phyloP scores from a whole-genome alignment of 2,797 vertebrate genomes.

The Pseudomugil gertrudae region DNA sequence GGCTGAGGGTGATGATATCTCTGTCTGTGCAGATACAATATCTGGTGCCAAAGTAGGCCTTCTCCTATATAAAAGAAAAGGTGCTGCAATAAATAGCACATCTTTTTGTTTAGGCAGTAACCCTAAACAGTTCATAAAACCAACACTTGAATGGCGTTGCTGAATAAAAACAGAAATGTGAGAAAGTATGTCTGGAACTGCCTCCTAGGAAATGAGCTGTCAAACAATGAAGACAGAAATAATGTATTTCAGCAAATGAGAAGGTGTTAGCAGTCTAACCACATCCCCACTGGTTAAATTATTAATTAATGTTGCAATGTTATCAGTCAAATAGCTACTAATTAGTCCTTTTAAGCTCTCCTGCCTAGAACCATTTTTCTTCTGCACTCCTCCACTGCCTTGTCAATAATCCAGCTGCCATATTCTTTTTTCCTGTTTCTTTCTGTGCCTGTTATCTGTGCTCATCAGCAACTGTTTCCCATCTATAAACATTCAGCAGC shows the following conservation, averaged over 20 bases:
- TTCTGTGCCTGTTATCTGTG: constrained; percentile 55
- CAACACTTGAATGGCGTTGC: constrained; percentile 8
- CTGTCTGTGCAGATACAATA: constrained; percentile 61
- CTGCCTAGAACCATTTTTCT: constrained; percentile 66
- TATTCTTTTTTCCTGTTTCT: constrained; percentile 31
- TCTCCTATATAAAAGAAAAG: constrained; percentile 28
- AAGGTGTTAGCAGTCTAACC: constrained; percentile 37
- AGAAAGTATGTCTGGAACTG: constrained; percentile 3
- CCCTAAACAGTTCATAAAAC: constrained; percentile 3
- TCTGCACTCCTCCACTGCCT: constrained; percentile 39
- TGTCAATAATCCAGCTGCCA: constrained; percentile 60
- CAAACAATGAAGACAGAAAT: constrained; percentile 36
- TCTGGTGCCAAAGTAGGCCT: constrained; percentile 41
- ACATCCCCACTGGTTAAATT: constrained; percentile 79
- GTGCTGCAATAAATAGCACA: constrained; percentile 49
- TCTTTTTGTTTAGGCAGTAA: constrained; percentile 19
- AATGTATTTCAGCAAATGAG: constrained; percentile 32
- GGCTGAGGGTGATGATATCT: constrained; percentile 70
- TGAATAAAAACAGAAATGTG: neutral
- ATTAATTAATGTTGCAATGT: constrained; percentile 86
- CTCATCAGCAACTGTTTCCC: constrained; percentile 61
- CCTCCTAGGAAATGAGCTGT: constrained; percentile 12
- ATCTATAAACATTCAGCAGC: constrained; percentile 67
- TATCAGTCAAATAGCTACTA: constrained; percentile 85
- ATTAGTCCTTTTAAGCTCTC: constrained; percentile 88